A percentile compares a stretch with the other conserved stretches of the same genome.
Evolutionary conservation across 2,113 vertebrate genomes (phyloP).

Genomic region (Menura novaehollandiae): DNA sequence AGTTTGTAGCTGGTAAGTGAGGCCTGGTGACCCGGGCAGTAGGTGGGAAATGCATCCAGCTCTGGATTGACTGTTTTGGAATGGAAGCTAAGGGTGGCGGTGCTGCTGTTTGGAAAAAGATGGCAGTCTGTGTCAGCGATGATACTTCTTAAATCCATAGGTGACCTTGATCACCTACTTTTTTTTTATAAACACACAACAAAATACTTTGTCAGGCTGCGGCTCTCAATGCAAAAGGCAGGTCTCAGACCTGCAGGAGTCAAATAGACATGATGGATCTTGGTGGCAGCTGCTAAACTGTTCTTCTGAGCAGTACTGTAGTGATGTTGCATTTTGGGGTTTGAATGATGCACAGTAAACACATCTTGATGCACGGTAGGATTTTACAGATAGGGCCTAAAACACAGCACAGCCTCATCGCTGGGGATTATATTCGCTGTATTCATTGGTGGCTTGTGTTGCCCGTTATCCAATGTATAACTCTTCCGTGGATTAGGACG

Average conservation of each 20-base stretch:
- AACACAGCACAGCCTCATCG: background rate
- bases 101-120: background rate
- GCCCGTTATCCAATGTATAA: background rate
- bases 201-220: background rate
- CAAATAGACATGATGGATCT: rapidly evolving
- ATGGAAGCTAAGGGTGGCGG: background rate
- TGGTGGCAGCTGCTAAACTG: background rate
- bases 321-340: background rate
- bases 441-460: background rate
- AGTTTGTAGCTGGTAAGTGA: background rate
- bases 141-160: background rate
- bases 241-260: background rate
- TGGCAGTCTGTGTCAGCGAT: background rate
- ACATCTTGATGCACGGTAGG: rapidly evolving
- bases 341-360: background rate
- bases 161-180: rapidly evolving
- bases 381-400: background rate
- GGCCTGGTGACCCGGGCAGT: background rate
- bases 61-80: background rate
- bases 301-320: background rate
- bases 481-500: conserved; percentile 26
- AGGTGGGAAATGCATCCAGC: background rate
- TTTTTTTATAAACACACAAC: background rate
- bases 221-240: background rate
- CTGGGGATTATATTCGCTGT: background rate